Base-by-base conservation (phyloP, 1,140 invertebrate genomes). In the Habropoda laboriosa region DNA sequence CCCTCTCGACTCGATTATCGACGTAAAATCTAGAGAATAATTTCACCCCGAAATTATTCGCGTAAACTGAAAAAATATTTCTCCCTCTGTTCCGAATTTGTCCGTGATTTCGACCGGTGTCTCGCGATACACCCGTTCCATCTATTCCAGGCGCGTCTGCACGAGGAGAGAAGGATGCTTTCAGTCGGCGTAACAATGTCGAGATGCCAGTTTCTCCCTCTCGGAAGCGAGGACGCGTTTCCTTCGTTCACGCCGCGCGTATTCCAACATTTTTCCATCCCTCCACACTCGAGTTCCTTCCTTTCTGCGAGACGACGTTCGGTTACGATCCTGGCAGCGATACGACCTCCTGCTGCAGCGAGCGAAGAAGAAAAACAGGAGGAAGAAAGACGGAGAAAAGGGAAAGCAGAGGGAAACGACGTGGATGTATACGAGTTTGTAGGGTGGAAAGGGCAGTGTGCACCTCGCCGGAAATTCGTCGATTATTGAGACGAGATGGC, bases 381-480 rank as follows among this genome's bases (percentile, higher is more conserved):
- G 12, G 8, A 68, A 24, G 1, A 8, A 21, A 60, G 12, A 3
- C 2, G 4, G 13, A 30, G 40, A 27, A 42, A 4, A 32, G 12
- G 16, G 51, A 45, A 12, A 45, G 10, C 21, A 7, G 7, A n/a
- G 18, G 18, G 8, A 24, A 7, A 13, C 5, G 40, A 24, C n/a
- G 24, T n/a, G n/a, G n/a, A 18, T 18, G 49, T 67, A 16, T 8
- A 35, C 10, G 64, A 32, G 3, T 64, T 63, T 24, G 30, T 13
- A 13, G 32, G 12, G 42, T 4, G n/a, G 42, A 38, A 38, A 45
- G n/a, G n/a, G n/a, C n/a, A n/a, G n/a, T n/a, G n/a, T n/a, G n/a
- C n/a, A n/a, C n/a, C n/a, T n/a, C n/a, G n/a, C n/a, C 21, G 32
- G 53, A 68, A n/a, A 40, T 60, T 47, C 51, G 24, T 49, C 66